Evolutionary conservation across 2,113 vertebrate genomes (phyloP).

Genomic region (Xyrauchen texanus): DNA sequence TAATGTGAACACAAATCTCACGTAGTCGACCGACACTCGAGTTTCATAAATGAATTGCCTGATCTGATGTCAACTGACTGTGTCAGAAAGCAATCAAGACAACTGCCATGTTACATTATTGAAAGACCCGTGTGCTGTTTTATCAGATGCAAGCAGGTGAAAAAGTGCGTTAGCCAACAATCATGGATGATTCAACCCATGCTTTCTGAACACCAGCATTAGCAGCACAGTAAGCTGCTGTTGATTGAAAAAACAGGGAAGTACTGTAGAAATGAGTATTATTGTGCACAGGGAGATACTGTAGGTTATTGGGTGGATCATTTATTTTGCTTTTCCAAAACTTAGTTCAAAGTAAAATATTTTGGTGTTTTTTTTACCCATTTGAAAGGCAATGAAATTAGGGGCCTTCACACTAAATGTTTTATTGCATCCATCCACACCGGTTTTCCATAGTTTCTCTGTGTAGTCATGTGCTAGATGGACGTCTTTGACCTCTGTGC

Average conservation of each 20-base stretch:
- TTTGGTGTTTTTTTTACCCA: slow-evolving; percentile 3
- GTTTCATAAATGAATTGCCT: slow-evolving; percentile 41
- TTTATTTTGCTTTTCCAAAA: slow-evolving; percentile 24
- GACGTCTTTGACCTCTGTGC: no score
- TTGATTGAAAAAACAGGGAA: neutral
- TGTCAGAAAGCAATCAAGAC: slow-evolving; percentile 58
- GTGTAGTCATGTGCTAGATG: no score
- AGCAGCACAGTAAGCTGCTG: neutral
- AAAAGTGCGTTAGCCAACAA: slow-evolving; percentile 15
- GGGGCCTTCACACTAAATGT: no score
- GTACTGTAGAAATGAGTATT: slow-evolving; percentile 27
- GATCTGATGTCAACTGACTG: slow-evolving; percentile 47
- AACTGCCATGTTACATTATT: slow-evolving; percentile 58
- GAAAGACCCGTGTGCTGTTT: slow-evolving; percentile 57
- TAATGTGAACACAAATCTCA: slow-evolving; percentile 60
- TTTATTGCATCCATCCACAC: no score
- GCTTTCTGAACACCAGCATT: slow-evolving; percentile 16
- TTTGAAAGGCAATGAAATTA: no score
- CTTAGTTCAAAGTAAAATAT: neutral
- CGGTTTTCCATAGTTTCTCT: no score
- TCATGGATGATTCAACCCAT: slow-evolving; percentile 2
- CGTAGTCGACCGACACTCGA: slow-evolving; percentile 44
- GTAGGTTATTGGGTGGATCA: slow-evolving; percentile 27
- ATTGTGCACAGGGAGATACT: neutral
- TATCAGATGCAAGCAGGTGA: slow-evolving; percentile 55